Conservation (phyloP, 2,888 invertebrate species). For the Mythimna vitellina region DNA sequence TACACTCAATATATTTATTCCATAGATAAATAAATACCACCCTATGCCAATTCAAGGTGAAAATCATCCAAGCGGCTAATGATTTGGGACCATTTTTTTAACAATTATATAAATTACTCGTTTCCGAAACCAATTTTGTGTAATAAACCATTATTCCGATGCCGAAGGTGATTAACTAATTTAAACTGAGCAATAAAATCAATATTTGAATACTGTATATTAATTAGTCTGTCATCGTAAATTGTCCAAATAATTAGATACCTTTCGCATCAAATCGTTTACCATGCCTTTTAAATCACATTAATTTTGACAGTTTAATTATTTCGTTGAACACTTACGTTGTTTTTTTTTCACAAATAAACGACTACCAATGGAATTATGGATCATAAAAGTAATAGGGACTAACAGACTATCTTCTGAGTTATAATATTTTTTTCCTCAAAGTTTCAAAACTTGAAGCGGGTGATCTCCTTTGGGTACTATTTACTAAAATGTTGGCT, state of each 20-base stretch:
- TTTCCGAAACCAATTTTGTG: conserved; percentile 64
- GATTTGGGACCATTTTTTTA: conserved; percentile 44
- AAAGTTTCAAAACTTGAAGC: conserved; percentile 43
- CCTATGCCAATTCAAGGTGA: conserved; percentile 55
- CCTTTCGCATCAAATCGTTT: conserved; percentile 66
- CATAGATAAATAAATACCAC: conserved; percentile 45
- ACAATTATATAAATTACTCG: conserved; percentile 59
- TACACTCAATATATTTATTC: conserved; percentile 39
- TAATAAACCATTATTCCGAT: conserved; percentile 60
- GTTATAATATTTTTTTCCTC: conserved; percentile 44
- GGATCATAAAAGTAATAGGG: conserved; percentile 58
- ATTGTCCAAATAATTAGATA: conserved; percentile 67
- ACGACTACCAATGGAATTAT: conserved; percentile 53
- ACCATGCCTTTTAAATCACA: conserved; percentile 65
- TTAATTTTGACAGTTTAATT: conserved; percentile 67
- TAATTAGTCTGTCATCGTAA: conserved; percentile 69
- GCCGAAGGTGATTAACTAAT: conserved; percentile 66
- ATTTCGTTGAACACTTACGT: conserved; percentile 63
- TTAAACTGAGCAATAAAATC: conserved; percentile 68
- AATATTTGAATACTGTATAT: conserved; percentile 69
- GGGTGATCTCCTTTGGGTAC: conserved; percentile 45
- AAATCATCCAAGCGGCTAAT: conserved; percentile 62
- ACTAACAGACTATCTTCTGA: conserved; percentile 39
- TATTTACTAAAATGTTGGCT: conserved; percentile 46
- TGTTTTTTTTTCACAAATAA: conserved; percentile 54